A percentile compares a stretch with the other conserved stretches of the same genome.
These are phyloP conservation scores for Rhynchotus rufescens DNA, from an alignment of 2,797 vertebrate genomes.

Conservation along the genomic window DNA sequence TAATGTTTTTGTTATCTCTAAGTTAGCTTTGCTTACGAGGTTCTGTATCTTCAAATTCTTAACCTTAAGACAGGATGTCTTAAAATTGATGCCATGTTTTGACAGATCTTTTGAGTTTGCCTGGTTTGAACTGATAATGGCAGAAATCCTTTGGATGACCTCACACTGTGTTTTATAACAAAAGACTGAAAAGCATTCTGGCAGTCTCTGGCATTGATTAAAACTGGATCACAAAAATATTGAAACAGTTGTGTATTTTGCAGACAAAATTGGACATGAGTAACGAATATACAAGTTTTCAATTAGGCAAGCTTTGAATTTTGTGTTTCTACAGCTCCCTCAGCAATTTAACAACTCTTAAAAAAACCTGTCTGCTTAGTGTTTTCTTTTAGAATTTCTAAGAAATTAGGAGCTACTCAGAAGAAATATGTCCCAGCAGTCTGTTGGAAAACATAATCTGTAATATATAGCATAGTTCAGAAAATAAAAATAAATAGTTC, in stretches of 20 bases:
- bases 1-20: background rate
- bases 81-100: background rate
- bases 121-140: background rate
- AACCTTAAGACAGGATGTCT: background rate
- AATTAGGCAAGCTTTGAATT: background rate
- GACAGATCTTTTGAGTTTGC: background rate
- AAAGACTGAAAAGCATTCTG: background rate
- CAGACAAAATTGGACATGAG: background rate
- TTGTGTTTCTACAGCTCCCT: background rate
- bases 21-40: background rate
- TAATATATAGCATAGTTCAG: background rate
- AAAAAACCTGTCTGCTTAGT: background rate
- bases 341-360: background rate
- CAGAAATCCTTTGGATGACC: background rate
- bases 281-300: background rate
- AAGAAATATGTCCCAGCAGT: background rate
- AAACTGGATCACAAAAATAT: background rate
- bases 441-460: rapidly evolving
- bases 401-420: background rate
- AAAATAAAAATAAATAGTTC: background rate
- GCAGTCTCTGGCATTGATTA: background rate
- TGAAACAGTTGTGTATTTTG: background rate
- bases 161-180: background rate
- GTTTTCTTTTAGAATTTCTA: background rate
- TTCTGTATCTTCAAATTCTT: background rate